These are phyloP conservation scores for Empis stercorea DNA, from an alignment of 2,888 invertebrate species.

Conservation along the genomic window DNA sequence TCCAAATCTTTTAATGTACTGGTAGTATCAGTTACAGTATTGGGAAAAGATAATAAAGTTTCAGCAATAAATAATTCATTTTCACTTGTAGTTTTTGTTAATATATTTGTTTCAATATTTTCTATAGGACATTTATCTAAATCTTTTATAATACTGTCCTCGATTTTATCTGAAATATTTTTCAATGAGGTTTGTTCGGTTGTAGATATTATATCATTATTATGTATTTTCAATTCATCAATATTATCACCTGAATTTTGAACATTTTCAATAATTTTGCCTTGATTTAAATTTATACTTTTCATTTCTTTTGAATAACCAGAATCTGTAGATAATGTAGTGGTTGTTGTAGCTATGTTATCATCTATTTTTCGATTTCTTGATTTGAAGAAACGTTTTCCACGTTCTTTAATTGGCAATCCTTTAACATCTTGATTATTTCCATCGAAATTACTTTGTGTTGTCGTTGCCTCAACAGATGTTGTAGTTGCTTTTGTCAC, in stretches of 20 bases:
- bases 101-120: slow-evolving; percentile 2
- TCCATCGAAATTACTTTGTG: slow-evolving; percentile 6
- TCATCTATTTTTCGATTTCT: slow-evolving; percentile 20
- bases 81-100: not conserved
- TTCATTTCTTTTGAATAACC: too few relatives aligned
- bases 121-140: slow-evolving; percentile 3
- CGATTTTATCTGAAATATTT: slow-evolving; percentile 7
- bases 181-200: slow-evolving; percentile 8
- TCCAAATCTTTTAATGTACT: not conserved
- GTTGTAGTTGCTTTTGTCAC: not conserved
- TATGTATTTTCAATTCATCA: not conserved
- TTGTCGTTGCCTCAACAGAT: not conserved
- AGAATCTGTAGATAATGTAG: too few relatives aligned
- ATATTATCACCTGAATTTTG: not conserved
- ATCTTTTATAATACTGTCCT: not conserved
- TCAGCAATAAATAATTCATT: not conserved
- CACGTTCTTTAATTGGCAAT: slow-evolving; percentile 33
- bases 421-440: slow-evolving; percentile 20
- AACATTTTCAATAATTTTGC: too few relatives aligned
- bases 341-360: too few relatives aligned
- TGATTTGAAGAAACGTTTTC: slow-evolving; percentile 34
- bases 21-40: not conserved
- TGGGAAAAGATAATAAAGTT: not conserved
- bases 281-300: too few relatives aligned
- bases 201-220: slow-evolving; percentile 5